A percentile compares a stretch with the other conserved stretches of the same genome.
These are phyloP conservation scores for Gonatopus flavifemur DNA, from an alignment of 1,140 invertebrate genomes.

Conservation along the genomic window DNA sequence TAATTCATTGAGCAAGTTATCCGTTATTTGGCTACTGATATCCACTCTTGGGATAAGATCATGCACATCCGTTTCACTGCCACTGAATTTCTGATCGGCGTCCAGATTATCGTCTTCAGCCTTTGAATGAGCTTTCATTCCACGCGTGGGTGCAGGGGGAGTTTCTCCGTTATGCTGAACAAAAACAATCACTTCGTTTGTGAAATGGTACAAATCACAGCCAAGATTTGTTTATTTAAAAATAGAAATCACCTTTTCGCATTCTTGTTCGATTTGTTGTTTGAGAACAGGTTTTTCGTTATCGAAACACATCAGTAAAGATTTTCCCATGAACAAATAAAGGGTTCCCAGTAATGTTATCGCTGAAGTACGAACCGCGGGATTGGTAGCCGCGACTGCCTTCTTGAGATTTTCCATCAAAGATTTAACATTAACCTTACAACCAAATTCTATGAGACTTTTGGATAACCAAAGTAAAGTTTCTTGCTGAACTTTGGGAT, in stretches of 20 bases:
- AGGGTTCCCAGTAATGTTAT: conserved; percentile 71
- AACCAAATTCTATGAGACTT: conserved; percentile 84
- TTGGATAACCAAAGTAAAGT: conserved; percentile 76
- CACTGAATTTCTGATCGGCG: conserved; percentile 55
- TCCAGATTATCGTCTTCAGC: conserved; percentile 61
- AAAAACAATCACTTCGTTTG: conserved; percentile 7
- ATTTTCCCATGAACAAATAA: conserved; percentile 79
- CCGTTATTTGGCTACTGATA: conserved; percentile 84
- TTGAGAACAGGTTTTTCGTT: conserved; percentile 82
- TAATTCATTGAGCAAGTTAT: conserved; percentile 77
- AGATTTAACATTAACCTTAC: conserved; percentile 75
- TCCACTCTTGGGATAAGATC: conserved; percentile 78
- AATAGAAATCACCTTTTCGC: conserved; percentile 72
- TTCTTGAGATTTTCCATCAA: conserved; percentile 83
- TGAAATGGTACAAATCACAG: too few relatives aligned
- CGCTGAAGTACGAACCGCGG: conserved; percentile 74
- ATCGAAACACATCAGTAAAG: conserved; percentile 79
- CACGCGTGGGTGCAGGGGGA: conserved; percentile 72
- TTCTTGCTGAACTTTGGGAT: conserved; percentile 88
- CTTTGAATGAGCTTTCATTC: conserved; percentile 47
- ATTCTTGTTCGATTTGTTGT: conserved; percentile 84
- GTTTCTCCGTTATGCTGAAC: conserved; percentile 64
- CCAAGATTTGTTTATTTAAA: conserved; percentile 5
- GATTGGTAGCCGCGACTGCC: conserved; percentile 81
- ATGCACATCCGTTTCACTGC: conserved; percentile 60